Evolutionary conservation across 92 coral and sea anemone species (phyloP).

Genomic region (Phenganax stokvisi): DNA sequence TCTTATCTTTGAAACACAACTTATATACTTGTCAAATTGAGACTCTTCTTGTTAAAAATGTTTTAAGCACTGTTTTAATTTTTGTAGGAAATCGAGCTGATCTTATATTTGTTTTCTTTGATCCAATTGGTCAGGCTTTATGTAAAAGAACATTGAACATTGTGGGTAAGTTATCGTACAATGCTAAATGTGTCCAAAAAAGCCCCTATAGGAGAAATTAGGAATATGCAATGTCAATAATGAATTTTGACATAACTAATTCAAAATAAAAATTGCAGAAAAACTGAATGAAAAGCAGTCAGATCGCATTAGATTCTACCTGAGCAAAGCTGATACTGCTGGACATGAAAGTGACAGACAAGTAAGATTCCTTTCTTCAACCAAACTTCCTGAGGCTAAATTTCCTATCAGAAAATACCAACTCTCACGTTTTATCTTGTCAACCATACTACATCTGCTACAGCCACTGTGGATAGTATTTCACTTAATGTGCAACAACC

Average conservation of each 20-base stretch:
- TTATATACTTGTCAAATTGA: too few relatives aligned
- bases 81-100: slow-evolving; percentile 80
- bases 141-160: slow-evolving; percentile 69
- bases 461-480: too few relatives aligned
- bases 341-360: slow-evolving; percentile 98
- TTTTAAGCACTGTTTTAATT: neutral
- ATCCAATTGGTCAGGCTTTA: slow-evolving; percentile 99
- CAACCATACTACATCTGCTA: too few relatives aligned
- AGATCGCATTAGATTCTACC: slow-evolving; percentile 78
- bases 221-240: neutral
- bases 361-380: slow-evolving; percentile 43
- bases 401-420: neutral
- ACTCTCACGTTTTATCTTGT: too few relatives aligned
- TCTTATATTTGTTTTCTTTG: slow-evolving; percentile 96
- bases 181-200: too few relatives aligned
- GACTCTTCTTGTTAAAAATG: too few relatives aligned
- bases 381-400: neutral
- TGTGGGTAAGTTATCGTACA: slow-evolving; percentile 50
- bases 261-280: slow-evolving; percentile 43
- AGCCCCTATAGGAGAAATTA: neutral
- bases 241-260: neutral
- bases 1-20: too few relatives aligned
- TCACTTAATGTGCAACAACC: too few relatives aligned
- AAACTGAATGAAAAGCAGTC: slow-evolving; percentile 74
- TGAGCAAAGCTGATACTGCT: slow-evolving; percentile 97